Base-by-base conservation (phyloP, 2,797 vertebrate species). In the Syndactyla subalaris region DNA sequence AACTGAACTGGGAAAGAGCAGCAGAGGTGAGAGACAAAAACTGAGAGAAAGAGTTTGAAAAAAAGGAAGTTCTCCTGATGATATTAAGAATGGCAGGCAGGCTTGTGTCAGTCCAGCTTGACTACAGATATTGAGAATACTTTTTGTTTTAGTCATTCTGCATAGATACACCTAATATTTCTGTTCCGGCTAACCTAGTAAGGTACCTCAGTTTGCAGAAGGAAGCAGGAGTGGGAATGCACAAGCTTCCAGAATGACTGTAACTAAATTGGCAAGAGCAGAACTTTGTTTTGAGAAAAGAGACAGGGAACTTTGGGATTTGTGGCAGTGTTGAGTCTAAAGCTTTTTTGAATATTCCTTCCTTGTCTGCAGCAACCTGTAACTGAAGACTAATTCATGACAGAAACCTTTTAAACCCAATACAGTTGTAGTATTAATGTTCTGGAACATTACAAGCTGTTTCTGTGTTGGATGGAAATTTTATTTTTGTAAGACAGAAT, bases 401-500 rank as follows among this genome's bases (percentile, higher is more conserved):
- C 73, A 66, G 65, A 88, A 89, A 41, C 39, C 14, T 70, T 85
- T 81, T 43, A 70, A 93, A 73, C 72, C 26, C 17, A n/a, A 5
- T 85, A 5, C 24, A 63, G 49, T 83, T 85, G 21, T 6, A 75
- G 26, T 66, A 55, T 88, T 66, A 91, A 88, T 83, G 38, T 94
- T 88, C 66, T 88, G 79, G 63, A 92, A 88, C 0, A 2, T 80
- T 91, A 55, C 29, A 32, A 43, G 80, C 66, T 95, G 46, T 94
- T 95, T 95, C 79, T 96, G 61, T 89, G 79, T 92, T 95, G 78
- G 95, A 94, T 98, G 94, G 94, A 95, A 95, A 81, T 92, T 97
- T 94, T 97, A 80, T 96, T 97, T 96, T 95, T 97, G 81, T 95
- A 96, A 95, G 94, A 96, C 92, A 97, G 94, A 97, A 94, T 95